A percentile compares a stretch with the other conserved stretches of the same genome.
Conservation (phyloP, 2,113 vertebrate species). For the Myxocyprinus asiaticus region DNA sequence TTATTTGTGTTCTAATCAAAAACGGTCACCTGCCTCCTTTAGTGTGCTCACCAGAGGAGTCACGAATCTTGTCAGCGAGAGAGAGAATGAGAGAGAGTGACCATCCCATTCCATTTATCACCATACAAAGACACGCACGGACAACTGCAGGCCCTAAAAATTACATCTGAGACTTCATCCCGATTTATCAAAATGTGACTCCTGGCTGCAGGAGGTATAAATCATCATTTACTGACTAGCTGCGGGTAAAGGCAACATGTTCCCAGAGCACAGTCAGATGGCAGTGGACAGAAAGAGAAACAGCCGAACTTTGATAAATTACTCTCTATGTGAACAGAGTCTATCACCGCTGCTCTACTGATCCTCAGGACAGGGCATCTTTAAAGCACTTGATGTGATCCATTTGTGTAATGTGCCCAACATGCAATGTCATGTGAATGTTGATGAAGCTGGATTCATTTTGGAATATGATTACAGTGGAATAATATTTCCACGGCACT, state of each 20-base stretch:
- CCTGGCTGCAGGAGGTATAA: slow-evolving; percentile 56
- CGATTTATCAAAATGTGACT: slow-evolving; percentile 62
- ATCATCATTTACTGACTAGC: slow-evolving; percentile 61
- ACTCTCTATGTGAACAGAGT: background rate
- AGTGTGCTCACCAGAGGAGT: slow-evolving; percentile 19
- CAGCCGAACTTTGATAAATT: slow-evolving; percentile 43
- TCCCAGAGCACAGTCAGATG: slow-evolving; percentile 34
- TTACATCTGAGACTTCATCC: slow-evolving; percentile 55
- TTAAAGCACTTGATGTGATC: slow-evolving; percentile 21
- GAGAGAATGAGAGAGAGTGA: slow-evolving; percentile 55
- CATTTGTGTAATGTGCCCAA: slow-evolving; percentile 3
- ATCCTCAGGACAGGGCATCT: slow-evolving; percentile 36
- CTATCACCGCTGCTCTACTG: slow-evolving; percentile 20
- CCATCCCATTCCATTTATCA: slow-evolving; percentile 60
- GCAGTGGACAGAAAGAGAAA: slow-evolving; percentile 28
- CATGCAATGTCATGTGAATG: background rate
- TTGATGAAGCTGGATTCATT: slow-evolving; percentile 12
- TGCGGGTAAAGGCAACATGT: slow-evolving; percentile 35
- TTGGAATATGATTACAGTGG: too few species aligned
- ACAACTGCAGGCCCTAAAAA: slow-evolving; percentile 55
- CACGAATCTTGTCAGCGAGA: slow-evolving; percentile 50
- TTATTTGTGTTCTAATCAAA: slow-evolving; percentile 59
- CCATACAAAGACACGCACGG: slow-evolving; percentile 48
- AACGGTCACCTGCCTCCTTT: slow-evolving; percentile 50
- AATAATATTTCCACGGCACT: too few species aligned